Percentiles rank a stretch among this genome's conserved stretches.
These are phyloP conservation scores for Hydrolagus colliei DNA, from an alignment of 2,797 vertebrate genomes.

Conservation along the genomic window DNA sequence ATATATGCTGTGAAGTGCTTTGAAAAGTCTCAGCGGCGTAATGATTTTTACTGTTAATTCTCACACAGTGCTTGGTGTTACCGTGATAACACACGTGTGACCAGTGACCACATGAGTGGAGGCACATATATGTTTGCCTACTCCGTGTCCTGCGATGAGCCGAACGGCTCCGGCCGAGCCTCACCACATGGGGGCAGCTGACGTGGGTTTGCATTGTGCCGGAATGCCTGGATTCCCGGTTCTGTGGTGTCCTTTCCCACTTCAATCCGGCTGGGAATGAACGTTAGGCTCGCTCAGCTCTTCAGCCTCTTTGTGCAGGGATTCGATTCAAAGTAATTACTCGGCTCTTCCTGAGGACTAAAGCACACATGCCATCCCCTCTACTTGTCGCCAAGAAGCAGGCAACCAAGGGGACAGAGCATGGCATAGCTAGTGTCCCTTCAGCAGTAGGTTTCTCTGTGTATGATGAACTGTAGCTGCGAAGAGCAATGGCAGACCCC, in stretches of 20 bases:
- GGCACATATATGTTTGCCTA: no score
- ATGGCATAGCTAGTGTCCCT: background rate
- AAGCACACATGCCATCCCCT: background rate
- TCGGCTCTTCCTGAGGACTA: constrained; percentile 10
- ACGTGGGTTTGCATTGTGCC: background rate
- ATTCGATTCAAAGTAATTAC: constrained; percentile 13
- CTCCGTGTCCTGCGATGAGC: no score
- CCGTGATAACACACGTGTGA: no score
- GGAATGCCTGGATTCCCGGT: background rate
- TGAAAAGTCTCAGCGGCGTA: no score
- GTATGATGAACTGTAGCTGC: background rate
- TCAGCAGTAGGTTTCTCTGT: background rate
- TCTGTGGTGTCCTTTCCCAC: background rate
- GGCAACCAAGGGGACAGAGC: background rate
- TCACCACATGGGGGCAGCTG: constrained; percentile 30
- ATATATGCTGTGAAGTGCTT: no score
- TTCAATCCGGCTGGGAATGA: background rate
- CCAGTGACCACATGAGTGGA: no score
- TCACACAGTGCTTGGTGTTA: no score
- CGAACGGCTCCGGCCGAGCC: background rate
- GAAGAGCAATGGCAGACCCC: background rate
- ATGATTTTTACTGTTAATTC: no score
- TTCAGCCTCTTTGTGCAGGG: background rate
- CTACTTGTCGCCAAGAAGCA: constrained; percentile 3
- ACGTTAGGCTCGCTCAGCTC: background rate